Conservation (phyloP, 1,140 invertebrate genomes). For the Dendrolimus punctatus region DNA sequence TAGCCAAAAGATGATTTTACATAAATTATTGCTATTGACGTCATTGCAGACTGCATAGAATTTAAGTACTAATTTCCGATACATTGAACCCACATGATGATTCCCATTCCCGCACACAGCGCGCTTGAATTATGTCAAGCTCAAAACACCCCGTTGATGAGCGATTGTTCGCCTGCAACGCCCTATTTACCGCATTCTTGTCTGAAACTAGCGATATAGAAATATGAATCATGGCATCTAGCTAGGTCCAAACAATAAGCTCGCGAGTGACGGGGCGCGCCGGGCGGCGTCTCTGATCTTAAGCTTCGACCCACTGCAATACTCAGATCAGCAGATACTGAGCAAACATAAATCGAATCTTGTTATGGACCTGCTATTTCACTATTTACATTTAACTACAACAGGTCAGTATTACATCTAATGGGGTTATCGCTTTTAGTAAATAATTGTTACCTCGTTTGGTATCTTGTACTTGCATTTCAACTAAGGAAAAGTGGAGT, state of each 20-base stretch:
- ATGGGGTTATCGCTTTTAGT: constrained; percentile 40
- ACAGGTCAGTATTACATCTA: constrained; percentile 47
- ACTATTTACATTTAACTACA: constrained; percentile 40
- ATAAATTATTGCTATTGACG: constrained; percentile 8
- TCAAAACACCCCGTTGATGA: constrained; percentile 27
- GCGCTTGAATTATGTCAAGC: constrained; percentile 42
- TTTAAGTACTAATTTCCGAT: constrained; percentile 7
- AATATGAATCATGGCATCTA: constrained; percentile 59
- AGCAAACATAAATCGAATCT: constrained; percentile 54
- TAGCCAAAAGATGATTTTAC: too few species aligned
- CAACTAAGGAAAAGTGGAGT: too few species aligned
- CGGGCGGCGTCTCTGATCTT: constrained; percentile 51
- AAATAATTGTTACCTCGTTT: constrained; percentile 7
- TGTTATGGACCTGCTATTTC: constrained; percentile 54
- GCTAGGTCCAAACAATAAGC: constrained; percentile 48
- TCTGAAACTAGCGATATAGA: constrained; percentile 48
- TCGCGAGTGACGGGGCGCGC: constrained; percentile 55
- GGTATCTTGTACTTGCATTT: constrained; percentile 1
- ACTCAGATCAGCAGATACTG: constrained; percentile 42
- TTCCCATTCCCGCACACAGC: constrained; percentile 12
- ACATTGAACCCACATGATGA: constrained; percentile 17
- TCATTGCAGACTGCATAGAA: constrained; percentile 11
- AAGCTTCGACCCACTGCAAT: constrained; percentile 28
- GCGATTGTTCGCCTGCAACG: constrained; percentile 49
- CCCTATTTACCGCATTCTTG: constrained; percentile 60